Percentiles rank a stretch among this genome's conserved stretches.
phyloP scores from a whole-genome alignment of 37 sponge, comb jelly and placozoan genomes.

The Hormiphora californensis region DNA sequence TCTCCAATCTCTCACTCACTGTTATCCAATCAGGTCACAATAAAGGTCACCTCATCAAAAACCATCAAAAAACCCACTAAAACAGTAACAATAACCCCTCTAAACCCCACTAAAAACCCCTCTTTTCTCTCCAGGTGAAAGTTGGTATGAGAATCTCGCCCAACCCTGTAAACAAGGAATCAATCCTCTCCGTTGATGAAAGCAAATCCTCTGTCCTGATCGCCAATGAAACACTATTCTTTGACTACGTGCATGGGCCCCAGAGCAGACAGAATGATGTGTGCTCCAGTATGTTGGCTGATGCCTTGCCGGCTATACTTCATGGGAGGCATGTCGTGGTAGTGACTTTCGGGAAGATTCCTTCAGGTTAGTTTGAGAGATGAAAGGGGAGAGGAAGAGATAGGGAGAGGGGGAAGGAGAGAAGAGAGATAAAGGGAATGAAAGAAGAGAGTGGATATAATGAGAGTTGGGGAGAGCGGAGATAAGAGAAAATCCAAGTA shows the following conservation, averaged over 20 bases:
- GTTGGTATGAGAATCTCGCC: constrained; percentile 45
- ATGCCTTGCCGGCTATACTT: constrained; percentile 14
- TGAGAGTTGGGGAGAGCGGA: too few species aligned
- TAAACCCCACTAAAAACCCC: too few species aligned
- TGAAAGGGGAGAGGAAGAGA: too few species aligned
- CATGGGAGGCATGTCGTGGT: constrained; percentile 45
- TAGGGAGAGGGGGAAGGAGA: too few species aligned
- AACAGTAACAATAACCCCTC: too few species aligned
- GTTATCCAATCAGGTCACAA: too few species aligned
- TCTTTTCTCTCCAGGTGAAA: constrained; percentile 42
- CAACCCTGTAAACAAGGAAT: constrained; percentile 49
- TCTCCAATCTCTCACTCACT: too few species aligned
- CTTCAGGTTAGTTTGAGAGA: background rate
- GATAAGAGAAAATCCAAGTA: too few species aligned
- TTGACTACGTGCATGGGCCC: constrained; percentile 49
- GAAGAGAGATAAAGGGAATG: too few species aligned
- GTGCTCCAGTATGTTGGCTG: constrained; percentile 44
- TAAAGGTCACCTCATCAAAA: too few species aligned
- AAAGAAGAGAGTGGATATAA: too few species aligned
- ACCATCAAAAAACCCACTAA: too few species aligned
- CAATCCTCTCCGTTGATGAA: constrained; percentile 32
- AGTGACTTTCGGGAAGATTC: constrained; percentile 43
- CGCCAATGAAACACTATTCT: constrained; percentile 51
- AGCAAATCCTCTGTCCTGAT: constrained; percentile 24
- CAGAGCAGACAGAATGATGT: constrained; percentile 37